Evolutionary conservation across 2,113 vertebrate genomes (phyloP).

Genomic region (Callithrix jacchus): DNA sequence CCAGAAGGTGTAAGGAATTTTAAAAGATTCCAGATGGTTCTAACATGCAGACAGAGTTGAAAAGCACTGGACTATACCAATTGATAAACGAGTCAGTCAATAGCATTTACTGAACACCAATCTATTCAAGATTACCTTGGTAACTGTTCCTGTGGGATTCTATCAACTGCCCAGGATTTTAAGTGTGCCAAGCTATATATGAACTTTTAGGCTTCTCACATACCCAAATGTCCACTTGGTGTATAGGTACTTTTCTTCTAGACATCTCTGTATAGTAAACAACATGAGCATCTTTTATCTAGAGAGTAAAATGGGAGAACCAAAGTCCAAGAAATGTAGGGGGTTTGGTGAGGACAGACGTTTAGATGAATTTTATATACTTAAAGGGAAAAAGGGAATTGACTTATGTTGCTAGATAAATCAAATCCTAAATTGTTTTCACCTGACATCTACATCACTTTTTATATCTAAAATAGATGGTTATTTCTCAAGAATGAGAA

Average conservation of each 20-base stretch:
- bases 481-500: neutral
- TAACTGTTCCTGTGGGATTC: neutral
- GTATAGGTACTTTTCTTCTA: neutral
- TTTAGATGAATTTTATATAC: neutral
- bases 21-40: constrained; percentile 4
- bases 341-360: constrained; percentile 2
- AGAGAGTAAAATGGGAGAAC: neutral
- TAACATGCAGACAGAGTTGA: neutral
- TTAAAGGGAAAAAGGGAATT: neutral
- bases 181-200: neutral
- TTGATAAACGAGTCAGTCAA: neutral
- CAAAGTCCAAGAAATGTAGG: neutral
- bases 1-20: neutral
- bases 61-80: neutral
- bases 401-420: neutral
- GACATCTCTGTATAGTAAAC: neutral
- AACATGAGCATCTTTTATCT: neutral
- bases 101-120: neutral
- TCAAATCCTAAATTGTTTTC: neutral
- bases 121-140: neutral
- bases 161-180: neutral
- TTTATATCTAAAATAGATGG: neutral
- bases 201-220: neutral
- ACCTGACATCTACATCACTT: neutral
- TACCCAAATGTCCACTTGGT: neutral